Evolutionary conservation across 2,888 invertebrate genomes (phyloP).

Genomic region (Mesorhabditis belari): DNA sequence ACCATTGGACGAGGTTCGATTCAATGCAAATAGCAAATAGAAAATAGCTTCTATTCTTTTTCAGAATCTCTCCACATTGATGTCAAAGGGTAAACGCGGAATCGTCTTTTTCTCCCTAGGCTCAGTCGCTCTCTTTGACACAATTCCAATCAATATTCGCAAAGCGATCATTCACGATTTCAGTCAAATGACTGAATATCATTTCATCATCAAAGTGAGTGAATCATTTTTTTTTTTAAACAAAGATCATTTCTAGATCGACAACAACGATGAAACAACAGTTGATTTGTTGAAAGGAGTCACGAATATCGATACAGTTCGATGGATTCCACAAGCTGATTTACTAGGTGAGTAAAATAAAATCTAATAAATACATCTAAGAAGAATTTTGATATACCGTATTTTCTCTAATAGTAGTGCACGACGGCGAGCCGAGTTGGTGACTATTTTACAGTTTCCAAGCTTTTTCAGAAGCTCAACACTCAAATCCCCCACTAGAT

Average conservation of each 20-base stretch:
- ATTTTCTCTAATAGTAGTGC: no score
- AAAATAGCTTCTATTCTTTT: no score
- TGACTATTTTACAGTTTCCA: no score
- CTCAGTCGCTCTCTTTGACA: conserved; percentile 19
- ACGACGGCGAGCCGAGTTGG: no score
- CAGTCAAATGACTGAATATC: conserved; percentile 24
- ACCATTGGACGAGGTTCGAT: conserved; percentile 15
- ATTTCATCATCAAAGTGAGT: conserved; percentile 42
- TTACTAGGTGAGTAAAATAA: conserved; percentile 21
- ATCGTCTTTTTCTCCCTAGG: conserved; percentile 37
- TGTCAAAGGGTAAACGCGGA: conserved; percentile 30
- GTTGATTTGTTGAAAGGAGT: conserved; percentile 16
- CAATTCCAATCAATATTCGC: conserved; percentile 5
- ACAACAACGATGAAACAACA: conserved; percentile 25
- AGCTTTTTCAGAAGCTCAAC: no score
- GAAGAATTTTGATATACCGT: no score
- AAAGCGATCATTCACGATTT: conserved; percentile 13
- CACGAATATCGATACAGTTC: conserved; percentile 35
- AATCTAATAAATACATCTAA: not conserved
- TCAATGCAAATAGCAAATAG: not conserved
- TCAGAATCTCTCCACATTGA: conserved; percentile 20
- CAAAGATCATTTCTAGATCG: not conserved
- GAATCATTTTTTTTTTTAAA: no score
- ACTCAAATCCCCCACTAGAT: no score
- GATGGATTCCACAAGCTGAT: conserved; percentile 47